Conservation (phyloP, 2,797 vertebrate species). For the Pantherophis alleghaniensis region DNA sequence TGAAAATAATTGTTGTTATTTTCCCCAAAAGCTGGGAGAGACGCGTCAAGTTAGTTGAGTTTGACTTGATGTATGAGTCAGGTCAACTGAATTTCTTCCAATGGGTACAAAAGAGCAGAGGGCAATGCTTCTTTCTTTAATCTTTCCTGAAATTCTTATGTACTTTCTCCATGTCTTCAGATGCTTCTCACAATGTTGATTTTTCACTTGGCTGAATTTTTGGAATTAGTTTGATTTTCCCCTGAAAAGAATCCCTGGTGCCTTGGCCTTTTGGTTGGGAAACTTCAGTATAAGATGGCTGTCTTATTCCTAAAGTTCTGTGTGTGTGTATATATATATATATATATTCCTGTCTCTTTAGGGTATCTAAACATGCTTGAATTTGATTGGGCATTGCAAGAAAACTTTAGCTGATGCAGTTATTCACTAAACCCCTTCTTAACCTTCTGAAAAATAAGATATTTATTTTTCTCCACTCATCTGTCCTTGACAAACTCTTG, state of each 20-base stretch:
- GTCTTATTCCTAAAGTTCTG: background rate
- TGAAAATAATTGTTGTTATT: background rate
- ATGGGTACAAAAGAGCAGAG: background rate
- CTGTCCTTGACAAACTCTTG: rapidly evolving
- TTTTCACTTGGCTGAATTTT: slow-evolving; percentile 25
- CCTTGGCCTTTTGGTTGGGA: background rate
- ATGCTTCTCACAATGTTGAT: background rate
- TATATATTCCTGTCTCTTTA: rapidly evolving
- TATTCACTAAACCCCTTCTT: background rate
- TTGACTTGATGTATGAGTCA: background rate
- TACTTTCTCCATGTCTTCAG: background rate
- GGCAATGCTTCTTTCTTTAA: background rate
- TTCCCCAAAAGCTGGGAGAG: background rate
- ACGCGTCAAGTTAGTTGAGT: background rate
- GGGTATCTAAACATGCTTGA: background rate
- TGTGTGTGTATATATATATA: no score
- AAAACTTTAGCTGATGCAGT: slow-evolving; percentile 7
- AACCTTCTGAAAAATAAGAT: rapidly evolving
- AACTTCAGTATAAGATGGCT: background rate
- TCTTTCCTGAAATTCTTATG: background rate
- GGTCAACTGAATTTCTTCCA: background rate
- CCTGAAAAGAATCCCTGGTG: background rate
- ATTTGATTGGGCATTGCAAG: background rate
- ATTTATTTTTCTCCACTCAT: background rate
- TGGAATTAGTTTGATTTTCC: background rate